Evolutionary conservation across 2,797 vertebrate genomes (phyloP), one percentile per base, ranked within the genome.

Genomic region (Paguma larvata): DNA sequence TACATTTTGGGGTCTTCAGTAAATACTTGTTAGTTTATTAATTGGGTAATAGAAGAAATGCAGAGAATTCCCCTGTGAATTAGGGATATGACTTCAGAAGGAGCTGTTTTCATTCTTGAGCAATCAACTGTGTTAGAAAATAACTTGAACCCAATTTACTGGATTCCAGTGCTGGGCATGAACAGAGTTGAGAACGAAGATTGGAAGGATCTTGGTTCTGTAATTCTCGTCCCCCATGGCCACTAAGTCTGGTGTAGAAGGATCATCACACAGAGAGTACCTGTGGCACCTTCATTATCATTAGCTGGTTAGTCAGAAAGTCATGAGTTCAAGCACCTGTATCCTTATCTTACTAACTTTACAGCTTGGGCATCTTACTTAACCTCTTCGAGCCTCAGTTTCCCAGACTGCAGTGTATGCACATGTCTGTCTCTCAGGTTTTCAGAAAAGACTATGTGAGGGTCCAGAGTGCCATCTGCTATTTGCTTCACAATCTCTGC

Each of bases 41-140:
- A 65, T 48, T 56, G 30, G 93, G 34, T 80, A 32, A 53, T 38
- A 90, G 56, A 85, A 41, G 51, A 62, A 89, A 38, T 30, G 25
- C 41, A 73, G 72, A 88, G 3, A 63, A 13, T 89, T 97, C 6
- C 30, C 67, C 53, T 85, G 32, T 88, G 56, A 80, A 46, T 93
- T 32, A 46, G 75, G 68, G 23, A 5, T 83, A 23, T 67, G 25
- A 30, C 70, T 25, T 59, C 13, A 63, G n/a, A 87, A 78, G 65
- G 21, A 91, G 65, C 59, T 56, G 16, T 91, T 59, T 96, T 44
- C 80, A 38, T 82, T 93, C 67, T 95, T 86, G 93, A 83, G 41
- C 59, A 67, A 82, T 93, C 62, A 90, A 2, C 19, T 53, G 6
- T 94, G 72, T 93, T 85, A 27, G 79, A 78, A 88, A 89, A 89